Conservation (phyloP, 2,888 invertebrate species). For the Aphidius colemani region DNA sequence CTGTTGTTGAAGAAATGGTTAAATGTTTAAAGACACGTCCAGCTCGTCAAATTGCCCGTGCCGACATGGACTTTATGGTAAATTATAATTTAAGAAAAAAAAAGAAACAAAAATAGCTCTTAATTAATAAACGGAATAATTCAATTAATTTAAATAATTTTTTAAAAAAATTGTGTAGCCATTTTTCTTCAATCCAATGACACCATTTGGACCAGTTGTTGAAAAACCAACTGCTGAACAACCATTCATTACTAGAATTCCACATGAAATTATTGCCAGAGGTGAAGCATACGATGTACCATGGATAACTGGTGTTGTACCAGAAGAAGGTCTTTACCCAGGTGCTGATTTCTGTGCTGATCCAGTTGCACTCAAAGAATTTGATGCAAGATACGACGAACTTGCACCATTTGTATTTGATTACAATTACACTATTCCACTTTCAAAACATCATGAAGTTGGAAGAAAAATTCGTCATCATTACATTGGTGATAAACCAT, state of each 20-base stretch:
- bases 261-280: slow-evolving; percentile 66
- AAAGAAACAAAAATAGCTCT: neutral
- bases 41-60: slow-evolving; percentile 66
- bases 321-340: slow-evolving; percentile 77
- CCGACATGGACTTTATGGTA: slow-evolving; percentile 67
- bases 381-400: slow-evolving; percentile 66
- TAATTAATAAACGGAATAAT: too few relatives aligned
- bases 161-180: slow-evolving; percentile 52
- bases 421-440: slow-evolving; percentile 66
- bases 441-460: slow-evolving; percentile 59
- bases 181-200: slow-evolving; percentile 70
- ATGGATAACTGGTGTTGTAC: slow-evolving; percentile 71
- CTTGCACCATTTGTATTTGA: slow-evolving; percentile 69
- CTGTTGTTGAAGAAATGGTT: slow-evolving; percentile 64
- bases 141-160: too few relatives aligned
- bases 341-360: slow-evolving; percentile 64
- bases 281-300: slow-evolving; percentile 71
- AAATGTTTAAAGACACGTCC: slow-evolving; percentile 70
- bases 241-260: slow-evolving; percentile 71
- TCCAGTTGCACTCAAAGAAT: slow-evolving; percentile 60
- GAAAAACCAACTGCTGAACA: slow-evolving; percentile 64
- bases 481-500: slow-evolving; percentile 64
- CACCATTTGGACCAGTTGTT: slow-evolving; percentile 74
- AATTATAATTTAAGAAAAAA: slow-evolving; percentile 11
- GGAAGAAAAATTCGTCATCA: slow-evolving; percentile 64